These are phyloP conservation scores for Aphrocallistes beatrix DNA, from an alignment of 37 sponge, comb jelly and placozoan genomes.

Conservation along the genomic window DNA sequence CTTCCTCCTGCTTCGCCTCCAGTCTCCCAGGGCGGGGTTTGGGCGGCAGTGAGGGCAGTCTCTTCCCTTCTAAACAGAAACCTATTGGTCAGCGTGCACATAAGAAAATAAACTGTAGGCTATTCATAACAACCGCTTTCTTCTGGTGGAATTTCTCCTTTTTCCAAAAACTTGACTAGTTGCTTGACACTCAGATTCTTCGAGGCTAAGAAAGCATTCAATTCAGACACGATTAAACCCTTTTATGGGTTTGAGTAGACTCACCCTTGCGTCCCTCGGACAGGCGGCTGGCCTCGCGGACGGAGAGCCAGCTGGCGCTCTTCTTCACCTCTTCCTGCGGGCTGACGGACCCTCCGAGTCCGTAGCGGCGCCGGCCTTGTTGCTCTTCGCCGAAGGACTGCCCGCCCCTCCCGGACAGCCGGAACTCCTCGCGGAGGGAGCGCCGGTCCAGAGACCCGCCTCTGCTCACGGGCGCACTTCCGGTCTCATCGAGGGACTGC, in stretches of 20 bases:
- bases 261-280: background rate
- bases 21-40: background rate
- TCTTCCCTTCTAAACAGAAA: background rate
- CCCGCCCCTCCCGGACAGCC: background rate
- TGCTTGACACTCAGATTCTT: constrained; percentile 4
- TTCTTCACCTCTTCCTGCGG: background rate
- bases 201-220: background rate
- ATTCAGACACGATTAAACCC: background rate
- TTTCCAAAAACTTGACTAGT: background rate
- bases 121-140: background rate
- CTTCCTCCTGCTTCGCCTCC: background rate
- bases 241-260: background rate
- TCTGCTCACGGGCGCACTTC: background rate
- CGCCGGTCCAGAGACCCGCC: background rate
- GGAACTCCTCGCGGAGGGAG: background rate
- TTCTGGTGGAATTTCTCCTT: constrained; percentile 12
- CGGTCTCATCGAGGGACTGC: background rate
- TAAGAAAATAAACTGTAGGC: background rate
- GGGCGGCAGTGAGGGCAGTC: background rate
- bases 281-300: background rate
- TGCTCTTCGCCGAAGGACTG: background rate
- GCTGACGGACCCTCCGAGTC: background rate
- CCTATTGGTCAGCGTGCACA: background rate
- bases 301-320: background rate
- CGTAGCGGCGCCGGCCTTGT: background rate